Conservation (phyloP, 2,113 vertebrate species). For the Caretta caretta region DNA sequence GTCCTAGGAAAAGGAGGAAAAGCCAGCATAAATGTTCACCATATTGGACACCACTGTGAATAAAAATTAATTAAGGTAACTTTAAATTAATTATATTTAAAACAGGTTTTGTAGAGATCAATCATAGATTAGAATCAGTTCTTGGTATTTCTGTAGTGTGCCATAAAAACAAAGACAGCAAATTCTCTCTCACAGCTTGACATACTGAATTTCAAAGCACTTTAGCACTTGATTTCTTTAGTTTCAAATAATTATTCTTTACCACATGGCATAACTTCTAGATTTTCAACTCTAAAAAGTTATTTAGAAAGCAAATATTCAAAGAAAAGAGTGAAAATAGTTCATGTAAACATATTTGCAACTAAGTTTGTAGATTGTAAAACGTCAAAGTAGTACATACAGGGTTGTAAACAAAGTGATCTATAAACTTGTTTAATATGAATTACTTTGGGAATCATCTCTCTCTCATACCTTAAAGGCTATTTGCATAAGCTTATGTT, state of each 20-base stretch:
- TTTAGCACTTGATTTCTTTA: neutral
- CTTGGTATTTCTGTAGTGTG: neutral
- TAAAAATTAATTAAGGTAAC: neutral
- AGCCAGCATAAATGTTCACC: neutral
- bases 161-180: neutral
- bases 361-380: neutral
- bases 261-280: neutral
- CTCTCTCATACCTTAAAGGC: neutral
- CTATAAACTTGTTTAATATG: neutral
- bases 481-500: neutral
- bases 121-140: neutral
- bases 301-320: neutral
- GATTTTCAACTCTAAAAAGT: neutral
- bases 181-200: neutral
- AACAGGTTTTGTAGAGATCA: neutral
- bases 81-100: neutral
- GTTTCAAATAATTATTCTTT: neutral
- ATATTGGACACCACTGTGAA: neutral
- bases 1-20: neutral
- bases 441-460: neutral
- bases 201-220: neutral
- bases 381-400: neutral
- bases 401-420: neutral
- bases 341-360: neutral
- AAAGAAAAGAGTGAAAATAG: neutral